Conservation (phyloP, 2,113 vertebrate species). For the Eulemur macaco region DNA sequence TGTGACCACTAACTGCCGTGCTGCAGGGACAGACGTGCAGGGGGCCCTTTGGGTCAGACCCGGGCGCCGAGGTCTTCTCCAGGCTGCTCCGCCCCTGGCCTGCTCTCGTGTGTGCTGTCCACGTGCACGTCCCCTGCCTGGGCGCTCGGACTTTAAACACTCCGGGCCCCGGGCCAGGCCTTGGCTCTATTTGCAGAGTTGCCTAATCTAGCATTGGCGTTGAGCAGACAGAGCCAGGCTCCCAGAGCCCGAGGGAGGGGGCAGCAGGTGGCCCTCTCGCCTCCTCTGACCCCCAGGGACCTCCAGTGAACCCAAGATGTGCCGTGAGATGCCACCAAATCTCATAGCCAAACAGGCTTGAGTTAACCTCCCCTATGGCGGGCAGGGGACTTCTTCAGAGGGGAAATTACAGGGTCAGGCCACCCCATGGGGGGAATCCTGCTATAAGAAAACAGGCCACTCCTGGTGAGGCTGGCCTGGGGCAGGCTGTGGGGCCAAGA, state of each 20-base stretch:
- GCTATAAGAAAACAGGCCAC: neutral
- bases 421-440: neutral
- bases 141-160: neutral
- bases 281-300: neutral
- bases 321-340: neutral
- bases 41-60: neutral
- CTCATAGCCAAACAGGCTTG: neutral
- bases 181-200: slow-evolving; percentile 7
- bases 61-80: accelerated
- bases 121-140: neutral
- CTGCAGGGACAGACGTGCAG: accelerated
- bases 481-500: no score
- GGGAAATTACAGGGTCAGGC: neutral
- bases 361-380: neutral
- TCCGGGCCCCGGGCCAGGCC: slow-evolving; percentile 46
- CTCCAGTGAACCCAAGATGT: neutral
- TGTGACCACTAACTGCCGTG: accelerated
- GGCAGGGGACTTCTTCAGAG: neutral
- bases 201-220: slow-evolving; percentile 41
- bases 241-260: neutral
- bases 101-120: neutral
- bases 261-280: neutral
- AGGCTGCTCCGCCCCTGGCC: neutral
- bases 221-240: slow-evolving; percentile 35
- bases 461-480: no score